These are phyloP conservation scores for Tetrapedia diversipes DNA, from an alignment of 2,888 invertebrate species.

Conservation along the genomic window DNA sequence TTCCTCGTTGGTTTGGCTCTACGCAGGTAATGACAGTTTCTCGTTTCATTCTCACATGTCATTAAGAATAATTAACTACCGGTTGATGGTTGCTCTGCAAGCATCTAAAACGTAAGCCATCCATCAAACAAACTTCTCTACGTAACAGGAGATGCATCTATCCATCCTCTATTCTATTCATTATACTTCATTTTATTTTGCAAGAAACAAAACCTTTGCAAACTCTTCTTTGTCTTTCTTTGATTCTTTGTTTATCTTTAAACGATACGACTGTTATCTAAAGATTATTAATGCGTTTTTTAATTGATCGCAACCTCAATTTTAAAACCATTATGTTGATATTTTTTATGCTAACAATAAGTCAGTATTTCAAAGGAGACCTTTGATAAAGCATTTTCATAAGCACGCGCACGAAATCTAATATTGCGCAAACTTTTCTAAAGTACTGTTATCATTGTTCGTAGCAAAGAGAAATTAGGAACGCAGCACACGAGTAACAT, in stretches of 20 bases:
- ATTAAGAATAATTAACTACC: slow-evolving; percentile 76
- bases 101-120: slow-evolving; percentile 74
- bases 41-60: slow-evolving; percentile 82
- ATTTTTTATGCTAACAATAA: not conserved
- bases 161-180: not conserved
- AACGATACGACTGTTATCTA: slow-evolving; percentile 26
- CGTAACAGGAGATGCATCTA: not conserved
- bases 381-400: not conserved
- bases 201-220: slow-evolving; percentile 5
- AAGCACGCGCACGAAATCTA: not conserved
- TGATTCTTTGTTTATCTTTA: not conserved
- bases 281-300: slow-evolving; percentile 19
- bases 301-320: slow-evolving; percentile 15
- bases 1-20: slow-evolving; percentile 80
- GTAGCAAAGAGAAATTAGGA: not conserved
- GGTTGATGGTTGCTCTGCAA: slow-evolving; percentile 69
- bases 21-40: slow-evolving; percentile 81
- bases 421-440: not conserved
- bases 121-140: slow-evolving; percentile 35
- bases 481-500: not conserved
- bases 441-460: not conserved
- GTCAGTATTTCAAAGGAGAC: not conserved
- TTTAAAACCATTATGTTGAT: not conserved
- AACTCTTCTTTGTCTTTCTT: slow-evolving; percentile 20
- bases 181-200: not conserved